Evolutionary conservation across 1,140 invertebrate genomes (phyloP).

Genomic region (Drosophila virilis): DNA sequence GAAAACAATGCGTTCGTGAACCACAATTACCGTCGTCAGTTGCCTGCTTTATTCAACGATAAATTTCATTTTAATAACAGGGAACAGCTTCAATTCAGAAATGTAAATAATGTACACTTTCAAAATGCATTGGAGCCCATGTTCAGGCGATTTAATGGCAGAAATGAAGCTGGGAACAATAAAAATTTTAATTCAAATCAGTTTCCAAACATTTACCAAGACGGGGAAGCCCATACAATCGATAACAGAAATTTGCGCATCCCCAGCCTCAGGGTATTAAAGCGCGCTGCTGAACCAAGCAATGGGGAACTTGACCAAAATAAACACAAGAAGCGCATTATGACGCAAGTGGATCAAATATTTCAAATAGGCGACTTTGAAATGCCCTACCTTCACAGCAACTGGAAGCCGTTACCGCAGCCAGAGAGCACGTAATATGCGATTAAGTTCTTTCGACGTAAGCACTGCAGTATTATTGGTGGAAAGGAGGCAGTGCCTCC

Average conservation of each 20-base stretch:
- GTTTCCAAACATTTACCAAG: background rate
- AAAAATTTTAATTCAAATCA: background rate
- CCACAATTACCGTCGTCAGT: background rate
- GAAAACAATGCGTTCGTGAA: too few species aligned
- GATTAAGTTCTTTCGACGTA: slow-evolving; percentile 20
- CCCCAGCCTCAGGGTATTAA: background rate
- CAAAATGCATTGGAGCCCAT: background rate
- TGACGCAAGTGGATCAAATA: background rate
- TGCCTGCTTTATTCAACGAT: background rate
- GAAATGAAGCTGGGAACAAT: background rate
- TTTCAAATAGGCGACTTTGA: slow-evolving; percentile 33
- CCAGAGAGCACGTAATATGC: slow-evolving; percentile 19
- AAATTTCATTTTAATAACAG: background rate
- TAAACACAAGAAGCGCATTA: background rate
- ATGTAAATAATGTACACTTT: background rate
- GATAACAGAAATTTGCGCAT: too few species aligned
- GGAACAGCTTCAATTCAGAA: background rate
- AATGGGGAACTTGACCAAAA: too few species aligned
- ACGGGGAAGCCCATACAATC: background rate
- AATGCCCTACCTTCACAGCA: slow-evolving; percentile 13
- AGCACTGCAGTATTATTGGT: slow-evolving; percentile 10
- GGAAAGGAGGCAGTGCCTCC: background rate
- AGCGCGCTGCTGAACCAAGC: background rate
- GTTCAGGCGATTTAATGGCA: background rate
- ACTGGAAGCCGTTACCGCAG: background rate